Base-by-base conservation (phyloP, 2,113 vertebrate genomes). In the Rallus limicola region DNA sequence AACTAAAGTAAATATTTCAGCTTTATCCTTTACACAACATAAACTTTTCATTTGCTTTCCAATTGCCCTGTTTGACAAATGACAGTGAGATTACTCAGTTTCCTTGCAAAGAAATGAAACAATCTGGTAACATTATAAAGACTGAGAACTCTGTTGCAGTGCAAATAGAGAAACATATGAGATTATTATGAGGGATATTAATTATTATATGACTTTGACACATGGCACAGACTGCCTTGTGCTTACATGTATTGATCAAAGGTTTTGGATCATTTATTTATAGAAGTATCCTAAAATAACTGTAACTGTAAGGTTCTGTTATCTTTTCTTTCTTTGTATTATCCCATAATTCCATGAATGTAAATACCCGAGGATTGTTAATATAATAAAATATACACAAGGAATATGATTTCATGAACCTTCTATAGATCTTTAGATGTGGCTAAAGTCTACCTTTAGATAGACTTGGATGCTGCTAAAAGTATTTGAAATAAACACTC, bases 171-270 rank as follows among this genome's bases (percentile, higher is more conserved):
- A 91, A 88, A 91, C 55, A 86, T 31, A 74, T 55, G 86, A 50
- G 55, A 42, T 63, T 94, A 71, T 52, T 92, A 40, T 80, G 67
- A 91, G 23, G 58, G 16, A 48, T 93, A 94, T 93, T 95, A 97
- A 93, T 93, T 95, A 75, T 89, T 50, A 29, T 83, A 62, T 48
- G 48, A 74, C 34, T 96, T 95, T 95, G 59, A 87, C 52, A 58
- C 59, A 71, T 40, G 70, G 4, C 21, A 91, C 17, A 75, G 71
- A 59, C 18, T 42, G 64, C 44, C 24, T 71, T 63, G 56, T 85
- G 67, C 18, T 82, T 95, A 69, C 3, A 20, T 56, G 5, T 82
- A 94, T 85, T 82, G 64, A 87, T 93, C 11, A 82, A 71, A 60
- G 24, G 6, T 48, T 82, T 86, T 8, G 23, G 46, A 74, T 69